These are phyloP conservation scores for Steatornis caripensis DNA, from an alignment of 2,113 vertebrate genomes.

Conservation along the genomic window DNA sequence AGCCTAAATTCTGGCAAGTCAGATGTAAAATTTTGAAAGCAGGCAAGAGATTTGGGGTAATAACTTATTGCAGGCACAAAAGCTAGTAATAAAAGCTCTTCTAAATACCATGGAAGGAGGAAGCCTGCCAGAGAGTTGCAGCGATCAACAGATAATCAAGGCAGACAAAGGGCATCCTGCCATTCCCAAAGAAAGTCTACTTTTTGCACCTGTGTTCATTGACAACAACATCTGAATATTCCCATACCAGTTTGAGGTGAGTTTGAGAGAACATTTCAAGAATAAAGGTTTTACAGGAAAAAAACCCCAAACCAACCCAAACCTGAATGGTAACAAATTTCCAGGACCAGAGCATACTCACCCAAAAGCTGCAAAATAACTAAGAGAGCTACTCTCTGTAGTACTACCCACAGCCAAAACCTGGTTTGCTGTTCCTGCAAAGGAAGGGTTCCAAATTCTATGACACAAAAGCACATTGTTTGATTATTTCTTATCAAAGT, in stretches of 20 bases:
- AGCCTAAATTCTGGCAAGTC: background rate
- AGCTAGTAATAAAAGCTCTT: background rate
- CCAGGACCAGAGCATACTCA: background rate
- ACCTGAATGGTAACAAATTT: background rate
- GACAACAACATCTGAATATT: background rate
- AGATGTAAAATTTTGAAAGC: background rate
- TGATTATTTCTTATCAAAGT: background rate
- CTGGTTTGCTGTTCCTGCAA: background rate
- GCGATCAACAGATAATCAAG: background rate
- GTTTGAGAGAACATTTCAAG: background rate
- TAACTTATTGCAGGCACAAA: background rate
- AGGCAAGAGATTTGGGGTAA: background rate
- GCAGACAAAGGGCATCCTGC: background rate
- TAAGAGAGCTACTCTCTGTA: background rate
- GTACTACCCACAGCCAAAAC: background rate
- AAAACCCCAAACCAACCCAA: background rate
- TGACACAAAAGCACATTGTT: background rate
- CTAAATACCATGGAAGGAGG: background rate
- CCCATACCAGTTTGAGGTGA: background rate
- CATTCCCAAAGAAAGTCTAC: background rate
- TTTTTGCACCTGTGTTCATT: background rate
- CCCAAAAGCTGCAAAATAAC: background rate
- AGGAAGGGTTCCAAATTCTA: background rate
- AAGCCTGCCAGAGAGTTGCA: background rate
- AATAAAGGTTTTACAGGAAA: background rate